A percentile compares a stretch with the other conserved stretches of the same genome.
Conservation (phyloP, 1,140 invertebrate species). For the Glomeris maerens region DNA sequence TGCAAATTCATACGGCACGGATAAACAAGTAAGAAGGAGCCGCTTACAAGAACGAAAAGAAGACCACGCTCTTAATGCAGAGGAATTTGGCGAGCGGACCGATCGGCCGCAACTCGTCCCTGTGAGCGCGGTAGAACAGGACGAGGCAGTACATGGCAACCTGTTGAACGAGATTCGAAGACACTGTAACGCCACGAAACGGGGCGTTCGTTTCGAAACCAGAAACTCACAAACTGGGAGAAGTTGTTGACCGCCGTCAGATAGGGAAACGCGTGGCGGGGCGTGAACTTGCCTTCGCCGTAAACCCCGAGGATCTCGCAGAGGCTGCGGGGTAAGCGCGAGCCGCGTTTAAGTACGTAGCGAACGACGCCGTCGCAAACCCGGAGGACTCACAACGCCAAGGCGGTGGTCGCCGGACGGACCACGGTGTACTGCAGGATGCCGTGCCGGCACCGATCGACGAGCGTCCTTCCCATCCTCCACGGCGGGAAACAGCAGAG, state of each 20-base stretch:
- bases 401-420: constrained; percentile 68
- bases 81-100: constrained; percentile 88
- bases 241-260: constrained; percentile 82
- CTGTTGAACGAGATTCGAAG: constrained; percentile 23
- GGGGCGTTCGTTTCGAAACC: too few species aligned
- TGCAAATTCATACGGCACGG: too few species aligned
- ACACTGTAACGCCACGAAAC: too few species aligned
- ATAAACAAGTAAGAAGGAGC: constrained; percentile 22
- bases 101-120: constrained; percentile 73
- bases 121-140: constrained; percentile 81
- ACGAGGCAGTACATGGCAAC: constrained; percentile 88
- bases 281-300: constrained; percentile 74
- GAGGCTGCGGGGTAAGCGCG: constrained; percentile 47
- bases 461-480: constrained; percentile 54
- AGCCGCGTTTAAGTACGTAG: too few species aligned
- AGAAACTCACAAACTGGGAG: constrained; percentile 64
- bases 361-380: too few species aligned
- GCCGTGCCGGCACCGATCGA: constrained; percentile 74
- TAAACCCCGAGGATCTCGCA: constrained; percentile 74
- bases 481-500: constrained; percentile 68
- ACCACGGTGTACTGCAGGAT: constrained; percentile 88
- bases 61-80: constrained; percentile 96
- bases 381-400: constrained; percentile 65
- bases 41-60: constrained; percentile 97
- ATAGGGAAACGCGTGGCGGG: constrained; percentile 73